phyloP scores from a whole-genome alignment of 1,140 invertebrate species.

The Panulirus ornatus region DNA sequence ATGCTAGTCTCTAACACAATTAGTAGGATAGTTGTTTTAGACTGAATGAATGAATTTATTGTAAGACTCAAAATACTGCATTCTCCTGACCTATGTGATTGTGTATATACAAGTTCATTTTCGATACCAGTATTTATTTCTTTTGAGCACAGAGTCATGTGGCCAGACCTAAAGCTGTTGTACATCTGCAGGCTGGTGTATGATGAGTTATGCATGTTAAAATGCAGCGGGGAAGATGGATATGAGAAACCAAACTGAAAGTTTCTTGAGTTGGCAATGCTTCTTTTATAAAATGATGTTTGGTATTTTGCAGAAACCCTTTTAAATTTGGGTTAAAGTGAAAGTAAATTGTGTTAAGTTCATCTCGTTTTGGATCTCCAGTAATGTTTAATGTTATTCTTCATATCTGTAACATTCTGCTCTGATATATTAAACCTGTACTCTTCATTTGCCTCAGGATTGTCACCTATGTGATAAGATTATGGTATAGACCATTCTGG shows the following conservation, averaged over 20 bases:
- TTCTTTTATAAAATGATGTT: conserved; percentile 13
- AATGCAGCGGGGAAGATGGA: conserved; percentile 30
- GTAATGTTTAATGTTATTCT: background rate
- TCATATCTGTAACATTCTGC: background rate
- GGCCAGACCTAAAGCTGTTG: background rate
- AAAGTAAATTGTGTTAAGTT: conserved; percentile 37
- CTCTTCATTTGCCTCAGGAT: conserved; percentile 9
- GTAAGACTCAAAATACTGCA: conserved; percentile 41
- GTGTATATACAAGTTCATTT: conserved; percentile 59
- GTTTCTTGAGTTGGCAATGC: conserved; percentile 45
- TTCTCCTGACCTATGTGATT: conserved; percentile 59
- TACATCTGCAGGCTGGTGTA: background rate
- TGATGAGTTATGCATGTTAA: conserved; percentile 25
- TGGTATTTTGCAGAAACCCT: conserved; percentile 18
- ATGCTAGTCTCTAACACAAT: conserved; percentile 59
- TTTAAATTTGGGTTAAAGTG: conserved; percentile 19
- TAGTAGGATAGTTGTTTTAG: conserved; percentile 39
- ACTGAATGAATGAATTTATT: conserved; percentile 42
- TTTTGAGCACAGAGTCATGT: conserved; percentile 30
- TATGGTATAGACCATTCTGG: background rate
- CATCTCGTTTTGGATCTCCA: background rate
- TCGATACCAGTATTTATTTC: conserved; percentile 50
- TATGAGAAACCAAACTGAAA: conserved; percentile 53
- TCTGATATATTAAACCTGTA: conserved; percentile 9
- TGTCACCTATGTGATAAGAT: background rate